phyloP scores from a whole-genome alignment of 2,888 invertebrate genomes.

The Odontomyia ornata region DNA sequence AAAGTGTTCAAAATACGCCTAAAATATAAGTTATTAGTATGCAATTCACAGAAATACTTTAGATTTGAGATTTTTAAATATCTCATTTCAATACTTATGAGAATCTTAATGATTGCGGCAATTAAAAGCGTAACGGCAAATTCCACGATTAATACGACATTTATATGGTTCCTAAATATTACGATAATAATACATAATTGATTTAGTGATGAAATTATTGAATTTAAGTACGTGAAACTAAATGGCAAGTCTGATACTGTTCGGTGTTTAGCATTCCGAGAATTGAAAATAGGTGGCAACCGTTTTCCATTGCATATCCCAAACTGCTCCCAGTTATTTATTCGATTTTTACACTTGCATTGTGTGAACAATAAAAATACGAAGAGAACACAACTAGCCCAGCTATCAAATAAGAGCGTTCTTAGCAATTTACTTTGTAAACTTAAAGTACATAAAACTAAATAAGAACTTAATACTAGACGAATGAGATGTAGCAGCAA shows the following conservation, averaged over 20 bases:
- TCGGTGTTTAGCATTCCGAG: not conserved
- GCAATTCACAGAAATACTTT: constrained; percentile 18
- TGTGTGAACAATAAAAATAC: not conserved
- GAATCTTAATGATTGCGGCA: not conserved
- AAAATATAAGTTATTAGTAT: constrained; percentile 14
- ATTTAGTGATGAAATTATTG: not conserved
- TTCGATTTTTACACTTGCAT: not conserved
- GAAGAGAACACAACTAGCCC: constrained; percentile 1
- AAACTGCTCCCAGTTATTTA: constrained; percentile 6
- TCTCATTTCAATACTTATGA: constrained; percentile 14
- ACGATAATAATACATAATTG: not conserved
- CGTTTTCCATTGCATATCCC: not conserved
- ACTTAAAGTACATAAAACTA: constrained; percentile 21
- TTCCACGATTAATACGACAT: constrained; percentile 5
- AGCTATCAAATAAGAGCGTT: not conserved
- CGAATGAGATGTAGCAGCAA: not conserved
- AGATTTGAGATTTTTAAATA: constrained; percentile 16
- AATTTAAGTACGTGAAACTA: constrained; percentile 36
- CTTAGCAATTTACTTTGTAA: not conserved
- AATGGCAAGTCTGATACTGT: constrained; percentile 9
- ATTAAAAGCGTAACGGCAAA: not conserved
- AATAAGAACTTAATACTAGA: constrained; percentile 32
- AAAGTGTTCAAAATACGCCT: not conserved
- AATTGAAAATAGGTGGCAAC: constrained; percentile 1
- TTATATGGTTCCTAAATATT: not conserved